Base-by-base conservation (phyloP, 2,888 invertebrate genomes). In the Siphonodentalium dalli region DNA sequence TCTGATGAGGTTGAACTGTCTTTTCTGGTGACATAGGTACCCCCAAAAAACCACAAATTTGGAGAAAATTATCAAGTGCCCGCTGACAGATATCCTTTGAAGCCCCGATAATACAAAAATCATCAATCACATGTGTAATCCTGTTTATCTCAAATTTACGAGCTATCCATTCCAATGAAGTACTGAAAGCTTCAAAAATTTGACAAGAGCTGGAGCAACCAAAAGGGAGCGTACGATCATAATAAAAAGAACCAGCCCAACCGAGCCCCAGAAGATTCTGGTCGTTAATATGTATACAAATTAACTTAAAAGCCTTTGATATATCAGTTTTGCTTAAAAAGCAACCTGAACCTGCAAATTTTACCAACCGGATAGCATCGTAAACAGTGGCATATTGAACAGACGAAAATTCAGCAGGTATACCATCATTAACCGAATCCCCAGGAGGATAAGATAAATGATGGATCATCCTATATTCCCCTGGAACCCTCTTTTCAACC, bases 301-400 rank as follows among this genome's bases (percentile, higher is more conserved):
- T 8, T 6, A 44, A 2, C 7, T 45, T 15, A 31, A 37, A 51
- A n/a, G 51, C 51, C 11, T 6, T 24, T 13, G 15, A 2, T 9
- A 51, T 24, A 29, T 53, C 40, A 11, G 40, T 53, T 33, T 53
- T 61, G 3, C 51, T 43, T 21, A 53, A n/a, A n/a, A 31, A 53
- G 4, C 15, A n/a, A 11, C 26, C 38, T 9, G 8, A 46, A 44
- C 44, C 37, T 11, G 24, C 7, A 8, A 11, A 18, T 24, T 28
- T 37, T 7, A 50, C 24, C 3, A 35, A 94, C 94, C 80, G 89
- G 92, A 29, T 95, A 95, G 77, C 89, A 91, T 4, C 90, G 92
- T 0, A 89, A 13, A 53, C 27, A 8, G 28, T 38, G 21, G 53
- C 21, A 35, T 53, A 47, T 7, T 23, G 21, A 4, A 53, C 53